Evolutionary conservation across 92 coral and sea anemone genomes (phyloP).

Genomic region (Zoanthus solanderi): DNA sequence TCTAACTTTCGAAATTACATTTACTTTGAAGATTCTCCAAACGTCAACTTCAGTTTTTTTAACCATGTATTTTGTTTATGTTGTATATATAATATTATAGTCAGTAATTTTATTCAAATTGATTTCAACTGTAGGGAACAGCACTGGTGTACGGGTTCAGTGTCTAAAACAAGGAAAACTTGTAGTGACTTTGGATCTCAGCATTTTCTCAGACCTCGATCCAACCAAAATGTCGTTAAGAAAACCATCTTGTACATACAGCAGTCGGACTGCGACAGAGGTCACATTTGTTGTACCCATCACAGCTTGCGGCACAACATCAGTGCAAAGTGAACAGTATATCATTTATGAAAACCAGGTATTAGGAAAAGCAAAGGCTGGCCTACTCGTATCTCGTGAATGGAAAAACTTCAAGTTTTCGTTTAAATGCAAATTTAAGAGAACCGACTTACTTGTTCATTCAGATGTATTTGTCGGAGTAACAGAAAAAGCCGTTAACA

Average conservation of each 20-base stretch:
- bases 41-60: too few species aligned
- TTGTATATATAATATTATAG: too few species aligned
- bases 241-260: slow-evolving; percentile 14
- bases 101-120: neutral
- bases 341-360: neutral
- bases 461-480: neutral
- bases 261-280: neutral
- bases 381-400: slow-evolving; percentile 14
- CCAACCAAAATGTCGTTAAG: slow-evolving; percentile 4
- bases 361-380: neutral
- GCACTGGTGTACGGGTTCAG: neutral
- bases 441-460: slow-evolving; percentile 2
- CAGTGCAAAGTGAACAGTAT: slow-evolving; percentile 2
- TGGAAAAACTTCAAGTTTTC: neutral
- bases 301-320: slow-evolving; percentile 15
- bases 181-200: slow-evolving; percentile 20
- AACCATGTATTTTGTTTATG: too few species aligned
- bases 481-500: slow-evolving; percentile 2
- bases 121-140: neutral
- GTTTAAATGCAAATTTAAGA: slow-evolving; percentile 19
- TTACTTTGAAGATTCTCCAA: too few species aligned
- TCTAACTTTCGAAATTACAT: too few species aligned
- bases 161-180: slow-evolving; percentile 9
- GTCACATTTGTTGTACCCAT: slow-evolving; percentile 4
- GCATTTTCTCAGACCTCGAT: neutral